phyloP scores from a whole-genome alignment of 2,113 vertebrate species.

The Ariopsis seemanni region DNA sequence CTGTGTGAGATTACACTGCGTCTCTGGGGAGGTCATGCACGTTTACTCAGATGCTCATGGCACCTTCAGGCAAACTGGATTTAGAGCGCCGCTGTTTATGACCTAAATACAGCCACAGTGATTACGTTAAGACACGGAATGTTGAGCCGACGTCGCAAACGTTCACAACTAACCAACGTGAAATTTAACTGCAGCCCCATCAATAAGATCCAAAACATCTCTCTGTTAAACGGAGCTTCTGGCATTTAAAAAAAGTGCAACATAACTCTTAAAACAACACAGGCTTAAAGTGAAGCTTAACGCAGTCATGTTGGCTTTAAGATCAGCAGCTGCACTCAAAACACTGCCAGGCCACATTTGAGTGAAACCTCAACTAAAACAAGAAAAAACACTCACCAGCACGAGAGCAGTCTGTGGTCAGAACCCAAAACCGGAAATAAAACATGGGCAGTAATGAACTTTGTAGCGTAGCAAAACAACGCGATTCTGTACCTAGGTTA shows the following conservation, averaged over 20 bases:
- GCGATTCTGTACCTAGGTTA: neutral
- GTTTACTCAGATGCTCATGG: neutral
- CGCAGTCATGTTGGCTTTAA: neutral
- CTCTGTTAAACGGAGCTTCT: neutral
- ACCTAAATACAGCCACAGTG: neutral
- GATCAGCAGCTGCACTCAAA: neutral
- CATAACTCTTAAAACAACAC: neutral
- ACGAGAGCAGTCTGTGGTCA: neutral
- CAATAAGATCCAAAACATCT: neutral
- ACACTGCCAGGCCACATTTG: slow-evolving; percentile 9
- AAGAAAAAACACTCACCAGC: neutral
- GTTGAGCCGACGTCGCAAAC: neutral
- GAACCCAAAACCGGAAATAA: slow-evolving; percentile 3
- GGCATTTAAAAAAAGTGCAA: neutral
- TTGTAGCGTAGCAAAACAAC: neutral
- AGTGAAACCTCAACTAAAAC: slow-evolving; percentile 50
- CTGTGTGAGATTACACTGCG: neutral
- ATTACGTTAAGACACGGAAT: too few relatives aligned
- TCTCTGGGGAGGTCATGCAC: neutral
- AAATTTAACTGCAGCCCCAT: neutral
- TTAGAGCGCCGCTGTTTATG: neutral
- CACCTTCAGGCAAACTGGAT: neutral
- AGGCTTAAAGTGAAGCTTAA: neutral
- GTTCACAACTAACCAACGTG: neutral
- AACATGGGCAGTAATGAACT: neutral